Evolutionary conservation across 2,113 vertebrate species (phyloP).

Genomic region (Ivindomyrus marchei): DNA sequence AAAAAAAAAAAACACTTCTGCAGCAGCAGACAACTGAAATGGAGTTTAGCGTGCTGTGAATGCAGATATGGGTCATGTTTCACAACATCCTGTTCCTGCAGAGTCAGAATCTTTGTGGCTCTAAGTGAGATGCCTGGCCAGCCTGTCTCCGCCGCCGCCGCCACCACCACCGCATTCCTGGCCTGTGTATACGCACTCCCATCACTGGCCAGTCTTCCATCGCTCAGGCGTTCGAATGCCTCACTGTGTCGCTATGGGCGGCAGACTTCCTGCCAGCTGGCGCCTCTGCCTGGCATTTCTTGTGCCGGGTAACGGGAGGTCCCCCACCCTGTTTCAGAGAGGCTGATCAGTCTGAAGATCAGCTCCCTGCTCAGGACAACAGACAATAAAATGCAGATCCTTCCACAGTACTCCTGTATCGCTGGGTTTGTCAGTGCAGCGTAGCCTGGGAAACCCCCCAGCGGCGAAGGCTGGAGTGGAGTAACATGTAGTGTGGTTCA

Average conservation of each 20-base stretch:
- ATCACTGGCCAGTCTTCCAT: neutral
- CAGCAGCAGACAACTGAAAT: neutral
- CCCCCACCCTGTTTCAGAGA: neutral
- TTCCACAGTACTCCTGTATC: no score
- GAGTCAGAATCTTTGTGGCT: neutral
- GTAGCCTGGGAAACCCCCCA: no score
- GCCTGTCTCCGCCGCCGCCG: neutral
- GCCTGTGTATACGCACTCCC: neutral
- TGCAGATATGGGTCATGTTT: neutral
- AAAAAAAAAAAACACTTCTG: neutral
- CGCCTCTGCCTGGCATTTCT: neutral
- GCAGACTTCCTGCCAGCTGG: neutral
- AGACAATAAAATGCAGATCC: no score
- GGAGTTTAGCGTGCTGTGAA: neutral
- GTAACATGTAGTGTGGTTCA: no score
- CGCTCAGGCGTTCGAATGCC: neutral
- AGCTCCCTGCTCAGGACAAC: neutral
- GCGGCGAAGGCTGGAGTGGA: no score
- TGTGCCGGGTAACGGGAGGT: neutral
- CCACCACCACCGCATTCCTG: neutral
- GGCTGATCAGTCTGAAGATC: neutral
- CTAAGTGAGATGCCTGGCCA: neutral
- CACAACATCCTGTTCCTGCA: neutral
- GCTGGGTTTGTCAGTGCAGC: no score
- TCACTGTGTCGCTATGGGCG: neutral